phyloP scores from a whole-genome alignment of 2,113 vertebrate genomes.

The Vulpes vulpes region DNA sequence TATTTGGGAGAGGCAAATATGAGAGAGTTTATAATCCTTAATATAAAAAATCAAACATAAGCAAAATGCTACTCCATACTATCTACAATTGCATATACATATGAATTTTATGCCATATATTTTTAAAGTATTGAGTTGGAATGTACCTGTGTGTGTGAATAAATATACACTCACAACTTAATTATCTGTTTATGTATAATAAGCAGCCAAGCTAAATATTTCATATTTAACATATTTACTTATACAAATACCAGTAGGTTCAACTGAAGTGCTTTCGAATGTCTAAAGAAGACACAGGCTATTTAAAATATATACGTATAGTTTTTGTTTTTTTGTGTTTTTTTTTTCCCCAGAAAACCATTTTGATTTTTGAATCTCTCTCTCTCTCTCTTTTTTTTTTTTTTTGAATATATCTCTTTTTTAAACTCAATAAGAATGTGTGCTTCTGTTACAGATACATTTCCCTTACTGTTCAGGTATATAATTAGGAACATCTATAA shows the following conservation, averaged over 20 bases:
- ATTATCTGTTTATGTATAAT: background rate
- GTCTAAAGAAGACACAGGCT: background rate
- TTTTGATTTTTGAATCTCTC: slow-evolving; percentile 55
- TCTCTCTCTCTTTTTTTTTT: slow-evolving; percentile 23
- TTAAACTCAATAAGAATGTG: background rate
- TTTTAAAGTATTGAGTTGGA: slow-evolving; percentile 20
- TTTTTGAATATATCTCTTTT: slow-evolving; percentile 71
- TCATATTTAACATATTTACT: slow-evolving; percentile 43
- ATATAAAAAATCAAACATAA: slow-evolving; percentile 29
- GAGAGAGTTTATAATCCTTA: background rate
- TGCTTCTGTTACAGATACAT: background rate
- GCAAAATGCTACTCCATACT: background rate
- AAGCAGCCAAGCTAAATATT: slow-evolving; percentile 50
- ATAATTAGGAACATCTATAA: slow-evolving; percentile 68
- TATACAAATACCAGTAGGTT: background rate
- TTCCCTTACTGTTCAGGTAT: slow-evolving; percentile 79
- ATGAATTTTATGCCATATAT: background rate
- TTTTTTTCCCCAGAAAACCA: slow-evolving; percentile 41
- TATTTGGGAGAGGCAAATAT: background rate
- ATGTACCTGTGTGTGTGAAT: background rate
- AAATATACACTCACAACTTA: background rate
- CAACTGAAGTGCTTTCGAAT: background rate
- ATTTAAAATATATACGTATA: background rate
- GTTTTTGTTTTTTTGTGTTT: background rate
- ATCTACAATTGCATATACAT: background rate